A percentile compares a stretch with the other conserved stretches of the same genome.
Conservation (phyloP, 2,888 invertebrate genomes). For the Lacanobia oleracea region DNA sequence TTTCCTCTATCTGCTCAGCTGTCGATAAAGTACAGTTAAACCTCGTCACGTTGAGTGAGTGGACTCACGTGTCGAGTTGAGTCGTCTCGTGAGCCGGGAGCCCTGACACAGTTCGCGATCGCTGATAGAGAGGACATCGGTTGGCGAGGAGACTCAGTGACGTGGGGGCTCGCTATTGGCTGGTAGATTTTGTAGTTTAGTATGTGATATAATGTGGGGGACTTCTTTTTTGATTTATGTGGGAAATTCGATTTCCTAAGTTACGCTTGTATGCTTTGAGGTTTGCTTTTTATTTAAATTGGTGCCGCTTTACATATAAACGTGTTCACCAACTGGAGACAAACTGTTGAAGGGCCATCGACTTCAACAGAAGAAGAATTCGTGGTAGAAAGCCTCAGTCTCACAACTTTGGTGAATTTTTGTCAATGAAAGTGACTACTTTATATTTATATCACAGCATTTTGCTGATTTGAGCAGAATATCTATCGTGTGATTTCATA, state of each 20-base stretch:
- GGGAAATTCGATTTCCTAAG: neutral
- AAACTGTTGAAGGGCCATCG: too few relatives aligned
- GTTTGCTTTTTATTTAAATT: too few relatives aligned
- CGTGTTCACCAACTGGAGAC: too few relatives aligned
- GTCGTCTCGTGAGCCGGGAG: constrained; percentile 45
- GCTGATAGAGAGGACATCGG: constrained; percentile 19
- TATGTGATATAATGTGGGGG: neutral
- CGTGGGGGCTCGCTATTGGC: constrained; percentile 14
- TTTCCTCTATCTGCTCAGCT: constrained; percentile 6
- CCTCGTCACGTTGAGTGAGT: constrained; percentile 46
- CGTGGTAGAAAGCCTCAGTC: too few relatives aligned
- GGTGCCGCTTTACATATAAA: too few relatives aligned
- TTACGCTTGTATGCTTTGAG: too few relatives aligned
- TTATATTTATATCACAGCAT: too few relatives aligned
- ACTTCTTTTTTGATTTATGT: neutral
- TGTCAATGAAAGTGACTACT: too few relatives aligned
- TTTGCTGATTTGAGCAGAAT: too few relatives aligned
- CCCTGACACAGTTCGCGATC: constrained; percentile 59
- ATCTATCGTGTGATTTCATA: too few relatives aligned
- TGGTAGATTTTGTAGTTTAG: neutral
- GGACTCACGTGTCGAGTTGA: constrained; percentile 43
- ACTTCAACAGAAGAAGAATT: too few relatives aligned
- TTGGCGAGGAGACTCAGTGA: constrained; percentile 15
- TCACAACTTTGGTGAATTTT: too few relatives aligned
- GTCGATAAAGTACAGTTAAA: constrained; percentile 24